These are phyloP conservation scores for Montipora foliosa DNA, from an alignment of 64 coral and sea anemone genomes.

Conservation along the genomic window DNA sequence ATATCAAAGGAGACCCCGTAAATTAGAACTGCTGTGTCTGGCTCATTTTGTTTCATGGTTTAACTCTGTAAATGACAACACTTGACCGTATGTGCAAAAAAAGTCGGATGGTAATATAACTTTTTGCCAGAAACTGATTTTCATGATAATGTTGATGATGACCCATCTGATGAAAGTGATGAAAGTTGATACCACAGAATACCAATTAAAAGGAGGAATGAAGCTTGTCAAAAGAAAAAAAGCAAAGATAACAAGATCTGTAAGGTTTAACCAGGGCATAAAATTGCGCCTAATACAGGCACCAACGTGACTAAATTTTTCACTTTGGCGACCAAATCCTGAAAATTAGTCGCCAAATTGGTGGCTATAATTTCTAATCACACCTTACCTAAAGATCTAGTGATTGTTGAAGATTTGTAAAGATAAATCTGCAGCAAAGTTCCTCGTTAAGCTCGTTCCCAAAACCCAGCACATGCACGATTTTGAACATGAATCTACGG, in stretches of 20 bases:
- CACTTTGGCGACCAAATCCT: slow-evolving; percentile 9
- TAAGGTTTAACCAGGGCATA: not conserved
- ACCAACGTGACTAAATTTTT: not conserved
- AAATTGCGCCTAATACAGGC: not conserved
- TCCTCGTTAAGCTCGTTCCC: slow-evolving; percentile 7
- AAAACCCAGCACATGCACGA: slow-evolving; percentile 21
- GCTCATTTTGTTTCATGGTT: slow-evolving; percentile 59
- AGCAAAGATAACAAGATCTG: no score
- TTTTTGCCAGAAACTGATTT: slow-evolving; percentile 33
- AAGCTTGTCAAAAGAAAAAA: slow-evolving; percentile 35
- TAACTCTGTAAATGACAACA: slow-evolving; percentile 40
- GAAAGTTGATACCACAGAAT: slow-evolving; percentile 11
- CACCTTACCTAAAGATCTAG: slow-evolving; percentile 27
- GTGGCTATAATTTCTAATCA: not conserved
- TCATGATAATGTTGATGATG: slow-evolving; percentile 55
- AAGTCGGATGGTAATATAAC: not conserved
- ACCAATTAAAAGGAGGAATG: slow-evolving; percentile 39
- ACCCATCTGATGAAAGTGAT: not conserved
- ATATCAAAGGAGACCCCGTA: slow-evolving; percentile 42
- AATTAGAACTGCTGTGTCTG: slow-evolving; percentile 12
- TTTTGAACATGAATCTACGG: not conserved
- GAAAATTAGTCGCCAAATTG: slow-evolving; percentile 15
- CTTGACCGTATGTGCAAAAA: not conserved
- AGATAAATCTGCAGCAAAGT: slow-evolving; percentile 13
- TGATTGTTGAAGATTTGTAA: slow-evolving; percentile 22